These are phyloP conservation scores for Nothocercus julius DNA, from an alignment of 2,113 vertebrate genomes.

Conservation along the genomic window DNA sequence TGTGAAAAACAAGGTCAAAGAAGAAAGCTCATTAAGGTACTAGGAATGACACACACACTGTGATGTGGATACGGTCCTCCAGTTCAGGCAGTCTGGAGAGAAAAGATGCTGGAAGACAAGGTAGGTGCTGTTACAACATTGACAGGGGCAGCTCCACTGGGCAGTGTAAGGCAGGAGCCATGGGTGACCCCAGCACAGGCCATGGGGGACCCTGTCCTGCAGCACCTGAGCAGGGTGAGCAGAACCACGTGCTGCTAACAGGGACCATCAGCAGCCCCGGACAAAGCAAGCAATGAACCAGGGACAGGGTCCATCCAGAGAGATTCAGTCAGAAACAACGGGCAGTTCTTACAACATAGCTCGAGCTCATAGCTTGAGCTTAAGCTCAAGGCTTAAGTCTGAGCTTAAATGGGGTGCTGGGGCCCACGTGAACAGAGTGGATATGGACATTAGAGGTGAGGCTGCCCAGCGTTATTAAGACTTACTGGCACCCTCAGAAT, in stretches of 20 bases:
- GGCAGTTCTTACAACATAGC: neutral
- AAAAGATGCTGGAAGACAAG: neutral
- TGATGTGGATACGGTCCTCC: accelerated
- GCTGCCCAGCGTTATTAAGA: neutral
- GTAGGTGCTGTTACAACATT: neutral
- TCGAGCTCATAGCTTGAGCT: neutral
- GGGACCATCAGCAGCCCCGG: neutral
- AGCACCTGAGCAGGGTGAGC: neutral
- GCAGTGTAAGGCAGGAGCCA: neutral
- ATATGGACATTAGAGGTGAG: neutral
- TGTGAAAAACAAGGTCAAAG: neutral
- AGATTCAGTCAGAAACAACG: neutral
- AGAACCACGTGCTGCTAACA: neutral
- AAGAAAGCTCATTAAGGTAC: neutral
- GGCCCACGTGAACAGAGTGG: neutral
- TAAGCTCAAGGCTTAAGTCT: neutral
- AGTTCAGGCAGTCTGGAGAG: neutral
- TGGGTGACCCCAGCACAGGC: neutral
- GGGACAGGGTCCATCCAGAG: neutral
- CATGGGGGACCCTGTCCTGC: neutral
- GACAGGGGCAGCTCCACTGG: neutral
- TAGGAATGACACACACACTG: neutral
- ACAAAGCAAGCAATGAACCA: neutral
- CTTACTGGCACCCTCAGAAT: neutral
- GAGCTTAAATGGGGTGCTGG: neutral